phyloP scores from a whole-genome alignment of 1,140 invertebrate genomes.

The Drosophila nigromelanica region DNA sequence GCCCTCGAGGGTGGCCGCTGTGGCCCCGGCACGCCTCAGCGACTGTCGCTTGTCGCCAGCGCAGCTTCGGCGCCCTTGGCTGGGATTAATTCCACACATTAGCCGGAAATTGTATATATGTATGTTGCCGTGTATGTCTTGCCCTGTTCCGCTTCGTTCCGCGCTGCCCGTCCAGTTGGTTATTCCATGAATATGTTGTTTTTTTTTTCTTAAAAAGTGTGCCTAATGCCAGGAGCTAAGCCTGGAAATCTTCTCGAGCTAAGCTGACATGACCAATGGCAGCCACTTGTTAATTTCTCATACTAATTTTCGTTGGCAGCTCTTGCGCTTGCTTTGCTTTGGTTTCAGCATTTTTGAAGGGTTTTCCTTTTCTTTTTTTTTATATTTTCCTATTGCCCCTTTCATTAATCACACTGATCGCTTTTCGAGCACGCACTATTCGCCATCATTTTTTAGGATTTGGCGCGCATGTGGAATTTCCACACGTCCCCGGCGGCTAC shows the following conservation, averaged over 20 bases:
- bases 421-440: constrained; percentile 76
- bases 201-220: constrained; percentile 9
- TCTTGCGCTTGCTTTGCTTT: constrained; percentile 17
- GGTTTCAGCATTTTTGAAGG: constrained; percentile 49
- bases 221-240: constrained; percentile 46
- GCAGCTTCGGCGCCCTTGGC: constrained; percentile 29
- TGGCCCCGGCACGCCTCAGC: constrained; percentile 37
- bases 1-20: constrained; percentile 24
- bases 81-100: constrained; percentile 70
- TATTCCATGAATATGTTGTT: constrained; percentile 27
- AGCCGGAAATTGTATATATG: constrained; percentile 43
- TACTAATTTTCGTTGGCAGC: constrained; percentile 50
- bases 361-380: constrained; percentile 6
- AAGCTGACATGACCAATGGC: constrained; percentile 79
- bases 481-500: constrained; percentile 20
- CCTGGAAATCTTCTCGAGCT: constrained; percentile 42
- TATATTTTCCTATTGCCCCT: constrained; percentile 25
- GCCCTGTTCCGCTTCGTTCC: too few relatives aligned
- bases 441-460: constrained; percentile 78
- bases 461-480: constrained; percentile 56
- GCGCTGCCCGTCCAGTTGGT: constrained; percentile 23
- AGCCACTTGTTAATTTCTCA: constrained; percentile 75
- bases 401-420: constrained; percentile 78
- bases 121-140: neutral
- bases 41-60: constrained; percentile 24